Evolutionary conservation across 2,113 vertebrate species (phyloP).

Genomic region (Zapus hudsonius): DNA sequence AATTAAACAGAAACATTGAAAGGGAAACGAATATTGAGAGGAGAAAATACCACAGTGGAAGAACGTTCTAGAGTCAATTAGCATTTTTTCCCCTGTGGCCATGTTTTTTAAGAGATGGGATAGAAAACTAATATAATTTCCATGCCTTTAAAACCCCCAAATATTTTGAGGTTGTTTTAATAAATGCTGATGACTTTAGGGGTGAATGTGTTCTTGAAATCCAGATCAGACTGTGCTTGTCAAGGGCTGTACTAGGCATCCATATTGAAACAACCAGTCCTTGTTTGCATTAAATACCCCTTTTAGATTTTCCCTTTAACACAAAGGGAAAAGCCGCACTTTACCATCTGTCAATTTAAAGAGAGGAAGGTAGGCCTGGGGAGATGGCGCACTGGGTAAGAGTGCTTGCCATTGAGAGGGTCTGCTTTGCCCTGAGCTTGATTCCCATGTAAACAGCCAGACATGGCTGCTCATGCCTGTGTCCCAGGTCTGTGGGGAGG

Average conservation of each 20-base stretch:
- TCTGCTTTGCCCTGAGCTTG: too few relatives aligned
- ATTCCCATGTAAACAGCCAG: too few relatives aligned
- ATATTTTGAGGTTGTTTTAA: slow-evolving; percentile 38
- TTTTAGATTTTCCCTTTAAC: too few relatives aligned
- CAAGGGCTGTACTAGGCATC: not conserved
- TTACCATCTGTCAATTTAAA: not conserved
- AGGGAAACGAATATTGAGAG: not conserved
- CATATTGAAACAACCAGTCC: not conserved
- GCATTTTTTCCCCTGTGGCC: not conserved
- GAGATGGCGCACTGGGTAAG: too few relatives aligned
- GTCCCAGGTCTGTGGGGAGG: too few relatives aligned
- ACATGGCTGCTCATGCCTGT: too few relatives aligned
- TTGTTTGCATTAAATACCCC: slow-evolving; percentile 39
- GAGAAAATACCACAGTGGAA: not conserved
- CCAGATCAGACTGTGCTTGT: slow-evolving; percentile 14
- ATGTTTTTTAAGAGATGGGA: not conserved
- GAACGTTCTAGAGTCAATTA: slow-evolving; percentile 23
- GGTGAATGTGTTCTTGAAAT: not conserved
- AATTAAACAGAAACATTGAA: slow-evolving; percentile 18
- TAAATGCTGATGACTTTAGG: not conserved
- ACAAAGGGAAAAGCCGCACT: not conserved
- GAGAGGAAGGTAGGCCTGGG: too few relatives aligned
- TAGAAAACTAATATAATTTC: not conserved
- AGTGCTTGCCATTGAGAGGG: too few relatives aligned
- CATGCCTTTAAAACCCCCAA: not conserved